Evolutionary conservation across 2,113 vertebrate genomes (phyloP).

Genomic region (Centropus bengalensis): DNA sequence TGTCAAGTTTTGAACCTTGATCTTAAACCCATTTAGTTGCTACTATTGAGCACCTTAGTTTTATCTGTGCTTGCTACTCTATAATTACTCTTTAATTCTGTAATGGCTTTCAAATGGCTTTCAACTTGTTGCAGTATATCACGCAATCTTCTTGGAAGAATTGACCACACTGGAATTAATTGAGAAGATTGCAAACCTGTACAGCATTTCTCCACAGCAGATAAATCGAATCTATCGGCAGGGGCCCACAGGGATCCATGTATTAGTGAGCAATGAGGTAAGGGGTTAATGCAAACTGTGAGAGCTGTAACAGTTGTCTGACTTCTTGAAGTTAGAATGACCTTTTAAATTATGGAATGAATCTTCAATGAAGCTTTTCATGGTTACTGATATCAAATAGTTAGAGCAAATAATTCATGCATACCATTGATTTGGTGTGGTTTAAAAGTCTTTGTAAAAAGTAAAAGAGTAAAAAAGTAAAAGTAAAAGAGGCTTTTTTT

Average conservation of each 20-base stretch:
- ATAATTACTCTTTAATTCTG: neutral
- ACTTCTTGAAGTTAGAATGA: neutral
- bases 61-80: neutral
- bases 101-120: neutral
- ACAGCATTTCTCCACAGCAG: conserved; percentile 87
- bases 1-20: neutral
- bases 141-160: conserved; percentile 92
- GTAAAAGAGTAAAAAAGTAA: no score
- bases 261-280: conserved; percentile 93
- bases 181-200: conserved; percentile 91
- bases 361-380: neutral
- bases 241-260: conserved; percentile 88
- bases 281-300: conserved; percentile 1
- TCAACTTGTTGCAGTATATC: conserved; percentile 83
- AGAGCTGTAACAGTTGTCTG: neutral
- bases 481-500: neutral
- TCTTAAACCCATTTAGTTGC: neutral
- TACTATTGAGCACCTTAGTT: neutral
- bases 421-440: neutral
- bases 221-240: conserved; percentile 90
- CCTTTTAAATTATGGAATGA: neutral
- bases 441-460: neutral
- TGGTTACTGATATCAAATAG: neutral
- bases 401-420: neutral
- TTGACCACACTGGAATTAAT: conserved; percentile 87